These are phyloP conservation scores for Acleris emargana DNA, from an alignment of 2,888 invertebrate species.

Conservation along the genomic window DNA sequence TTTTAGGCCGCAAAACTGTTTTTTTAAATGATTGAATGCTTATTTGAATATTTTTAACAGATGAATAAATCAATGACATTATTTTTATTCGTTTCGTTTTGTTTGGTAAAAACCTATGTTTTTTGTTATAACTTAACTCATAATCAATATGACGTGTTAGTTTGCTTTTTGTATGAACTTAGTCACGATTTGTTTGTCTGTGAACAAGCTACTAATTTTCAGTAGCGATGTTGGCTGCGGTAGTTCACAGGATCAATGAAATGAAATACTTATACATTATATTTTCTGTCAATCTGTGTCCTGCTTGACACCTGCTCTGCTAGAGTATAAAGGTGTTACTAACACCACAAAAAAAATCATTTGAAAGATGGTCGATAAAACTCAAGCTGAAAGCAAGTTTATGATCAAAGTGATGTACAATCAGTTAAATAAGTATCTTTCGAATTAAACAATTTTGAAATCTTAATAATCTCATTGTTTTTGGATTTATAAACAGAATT, in stretches of 20 bases:
- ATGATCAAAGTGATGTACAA: too few species aligned
- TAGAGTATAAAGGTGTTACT: background rate
- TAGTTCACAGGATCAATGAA: background rate
- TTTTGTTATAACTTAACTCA: background rate
- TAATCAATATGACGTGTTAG: background rate
- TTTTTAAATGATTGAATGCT: too few species aligned
- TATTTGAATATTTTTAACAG: too few species aligned
- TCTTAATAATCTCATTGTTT: too few species aligned
- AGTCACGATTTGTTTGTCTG: constrained; percentile 24
- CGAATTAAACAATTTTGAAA: too few species aligned
- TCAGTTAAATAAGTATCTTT: too few species aligned
- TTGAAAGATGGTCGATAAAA: background rate
- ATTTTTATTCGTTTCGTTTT: too few species aligned
- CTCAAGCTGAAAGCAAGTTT: too few species aligned
- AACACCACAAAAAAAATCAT: background rate
- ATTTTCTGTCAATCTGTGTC: constrained; percentile 38
- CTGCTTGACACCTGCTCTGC: constrained; percentile 54
- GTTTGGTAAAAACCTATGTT: background rate
- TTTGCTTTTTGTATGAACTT: constrained; percentile 21
- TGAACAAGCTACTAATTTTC: constrained; percentile 10
- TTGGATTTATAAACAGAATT: too few species aligned
- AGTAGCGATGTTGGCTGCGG: background rate
- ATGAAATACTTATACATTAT: constrained; percentile 31
- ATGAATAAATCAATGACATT: too few species aligned
- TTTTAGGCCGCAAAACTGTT: too few species aligned